phyloP scores from a whole-genome alignment of 2,113 vertebrate species.

The Axis porcinus region DNA sequence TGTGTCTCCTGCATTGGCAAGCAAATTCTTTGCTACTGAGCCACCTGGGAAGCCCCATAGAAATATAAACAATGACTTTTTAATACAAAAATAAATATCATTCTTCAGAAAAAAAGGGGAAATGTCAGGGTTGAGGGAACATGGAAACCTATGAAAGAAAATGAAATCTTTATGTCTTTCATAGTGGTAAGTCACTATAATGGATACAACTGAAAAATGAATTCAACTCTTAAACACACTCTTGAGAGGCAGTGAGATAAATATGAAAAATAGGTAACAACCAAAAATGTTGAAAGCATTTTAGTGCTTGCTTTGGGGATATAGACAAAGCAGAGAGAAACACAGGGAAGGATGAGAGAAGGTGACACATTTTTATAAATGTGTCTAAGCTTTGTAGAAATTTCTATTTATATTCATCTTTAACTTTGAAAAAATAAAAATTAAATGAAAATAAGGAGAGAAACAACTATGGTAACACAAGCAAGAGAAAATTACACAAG shows the following conservation, averaged over 20 bases:
- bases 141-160: background rate
- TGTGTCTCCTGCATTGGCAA: background rate
- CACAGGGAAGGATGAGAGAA: background rate
- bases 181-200: background rate
- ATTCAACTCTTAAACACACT: background rate
- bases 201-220: background rate
- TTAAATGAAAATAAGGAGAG: background rate
- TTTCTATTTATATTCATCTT: background rate
- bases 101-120: background rate
- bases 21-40: background rate
- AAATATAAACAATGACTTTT: background rate
- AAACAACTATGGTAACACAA: background rate
- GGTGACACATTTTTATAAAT: background rate
- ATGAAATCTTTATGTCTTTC: background rate
- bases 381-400: background rate
- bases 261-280: background rate
- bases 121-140: accelerated
- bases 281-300: background rate
- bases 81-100: background rate
- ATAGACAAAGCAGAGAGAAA: background rate
- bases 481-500: background rate
- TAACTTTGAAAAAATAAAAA: background rate
- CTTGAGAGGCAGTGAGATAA: background rate
- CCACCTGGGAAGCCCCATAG: background rate
- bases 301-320: background rate